Conservation (phyloP, 2,113 vertebrate genomes). For the Semicossyphus pulcher region DNA sequence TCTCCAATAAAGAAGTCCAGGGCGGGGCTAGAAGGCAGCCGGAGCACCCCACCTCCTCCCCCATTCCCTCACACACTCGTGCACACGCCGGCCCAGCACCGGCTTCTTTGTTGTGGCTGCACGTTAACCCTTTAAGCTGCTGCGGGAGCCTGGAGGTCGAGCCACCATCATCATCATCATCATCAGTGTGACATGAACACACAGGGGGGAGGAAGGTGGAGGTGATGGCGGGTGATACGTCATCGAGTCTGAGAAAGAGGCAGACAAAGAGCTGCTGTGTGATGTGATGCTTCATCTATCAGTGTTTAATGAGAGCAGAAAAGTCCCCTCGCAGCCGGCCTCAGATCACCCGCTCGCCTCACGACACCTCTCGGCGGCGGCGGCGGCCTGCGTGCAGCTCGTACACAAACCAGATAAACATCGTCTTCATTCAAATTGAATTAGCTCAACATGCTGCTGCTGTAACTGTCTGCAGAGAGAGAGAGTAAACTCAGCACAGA, state of each 20-base stretch:
- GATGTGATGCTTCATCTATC: conserved; percentile 3
- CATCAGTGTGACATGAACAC: conserved; percentile 4
- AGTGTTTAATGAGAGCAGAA: conserved; percentile 21
- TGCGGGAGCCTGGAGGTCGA: conserved; percentile 5
- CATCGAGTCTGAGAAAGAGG: conserved; percentile 34
- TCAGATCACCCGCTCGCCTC: background rate
- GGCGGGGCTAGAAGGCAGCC: conserved; percentile 65
- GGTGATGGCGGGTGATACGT: conserved; percentile 12
- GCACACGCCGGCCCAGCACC: conserved; percentile 25
- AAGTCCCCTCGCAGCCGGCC: conserved; percentile 6
- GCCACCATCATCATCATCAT: background rate
- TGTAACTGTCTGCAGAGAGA: background rate
- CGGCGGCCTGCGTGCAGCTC: background rate
- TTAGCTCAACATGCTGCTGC: conserved; percentile 6
- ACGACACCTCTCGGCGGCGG: background rate
- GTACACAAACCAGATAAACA: background rate
- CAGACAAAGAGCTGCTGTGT: conserved; percentile 66
- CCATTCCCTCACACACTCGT: conserved; percentile 1
- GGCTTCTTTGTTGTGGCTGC: conserved; percentile 76
- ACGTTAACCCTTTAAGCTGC: conserved; percentile 58
- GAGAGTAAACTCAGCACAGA: conserved; percentile 9
- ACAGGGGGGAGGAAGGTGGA: background rate
- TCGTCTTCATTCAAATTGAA: conserved; percentile 1
- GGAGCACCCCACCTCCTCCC: background rate
- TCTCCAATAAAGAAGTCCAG: conserved; percentile 72